These are phyloP conservation scores for Anguilla rostrata DNA, from an alignment of 2,113 vertebrate species.

Conservation along the genomic window DNA sequence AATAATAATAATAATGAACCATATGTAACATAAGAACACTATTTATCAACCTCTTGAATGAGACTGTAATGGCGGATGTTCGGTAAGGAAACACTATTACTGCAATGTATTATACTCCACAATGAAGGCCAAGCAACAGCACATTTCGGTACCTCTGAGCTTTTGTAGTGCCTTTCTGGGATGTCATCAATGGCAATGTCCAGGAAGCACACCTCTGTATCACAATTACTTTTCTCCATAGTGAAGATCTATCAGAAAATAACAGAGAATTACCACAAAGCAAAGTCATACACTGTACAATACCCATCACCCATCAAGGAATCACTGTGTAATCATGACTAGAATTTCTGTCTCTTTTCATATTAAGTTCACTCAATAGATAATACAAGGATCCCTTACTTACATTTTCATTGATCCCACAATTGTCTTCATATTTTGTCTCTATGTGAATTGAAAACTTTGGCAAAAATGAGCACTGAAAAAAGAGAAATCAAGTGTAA, in stretches of 20 bases:
- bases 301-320: neutral
- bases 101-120: neutral
- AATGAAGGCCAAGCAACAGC: neutral
- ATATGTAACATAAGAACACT: too few relatives aligned
- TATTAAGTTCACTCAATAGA: neutral
- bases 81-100: neutral
- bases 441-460: conserved; percentile 77
- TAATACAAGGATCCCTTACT: conserved; percentile 40
- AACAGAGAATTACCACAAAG: neutral
- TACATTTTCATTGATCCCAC: conserved; percentile 66
- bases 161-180: conserved; percentile 70
- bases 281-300: neutral
- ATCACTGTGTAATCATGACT: neutral
- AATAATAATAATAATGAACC: too few relatives aligned
- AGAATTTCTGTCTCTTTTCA: neutral
- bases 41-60: neutral
- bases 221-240: conserved; percentile 53
- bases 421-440: conserved; percentile 75
- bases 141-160: conserved; percentile 58
- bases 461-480: conserved; percentile 74
- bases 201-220: conserved; percentile 66
- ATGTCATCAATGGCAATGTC: conserved; percentile 72
- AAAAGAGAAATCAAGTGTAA: conserved; percentile 19
- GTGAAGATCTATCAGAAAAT: conserved; percentile 58
- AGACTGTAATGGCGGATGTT: neutral